Evolutionary conservation across 2,113 vertebrate genomes (phyloP), one percentile per base, ranked within the genome.

Genomic region (Oryzias celebensis): DNA sequence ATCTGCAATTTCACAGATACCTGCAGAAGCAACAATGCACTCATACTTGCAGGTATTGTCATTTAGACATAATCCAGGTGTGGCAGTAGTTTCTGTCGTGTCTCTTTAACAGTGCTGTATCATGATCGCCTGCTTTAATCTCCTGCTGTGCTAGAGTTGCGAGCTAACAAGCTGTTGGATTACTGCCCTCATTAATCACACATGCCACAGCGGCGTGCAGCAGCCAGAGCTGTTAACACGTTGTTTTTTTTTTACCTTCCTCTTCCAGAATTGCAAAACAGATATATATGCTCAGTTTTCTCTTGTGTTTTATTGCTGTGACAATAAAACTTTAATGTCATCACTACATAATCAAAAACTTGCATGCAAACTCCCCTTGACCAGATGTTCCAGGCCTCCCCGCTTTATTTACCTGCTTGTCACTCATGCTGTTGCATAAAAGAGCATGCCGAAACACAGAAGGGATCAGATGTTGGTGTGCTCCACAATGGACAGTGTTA

Each of bases 121-220:
- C 78, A 78, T 59, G 68, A 77, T 65, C 61, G 46, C 62, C 71
- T 73, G 73, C 60, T 82, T 75, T 76, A 79, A 81, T 84, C 83
- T 82, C 65, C 74, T 71, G 49, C 59, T 78, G 52, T 74, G 70
- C 70, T 65, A 73, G 65, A 22, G 45, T 69, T 68, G 70, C 15
- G 8, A 65, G 63, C 58, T 28, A 78, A 82, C 80, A 74, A 56
- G 71, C 62, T 62, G 65, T 47, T 75, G 77, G 65, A 83, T 85
- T 78, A 75, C 71, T 73, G 65, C 65, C 58, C 65, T 57, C 48
- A 61, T 72, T 80, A 67, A 77, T 77, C 63, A 78, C 78, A 74
- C 65, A 78, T 56, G 53, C 65, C 75, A 66, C 77, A 68, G 59
- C 45, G 43, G 53, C 73, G 62, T 73, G 62, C 65, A 52, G 36